A percentile compares a stretch with the other conserved stretches of the same genome.
Evolutionary conservation across 2,797 vertebrate genomes (phyloP).

Genomic region (Nannoperca obscura): DNA sequence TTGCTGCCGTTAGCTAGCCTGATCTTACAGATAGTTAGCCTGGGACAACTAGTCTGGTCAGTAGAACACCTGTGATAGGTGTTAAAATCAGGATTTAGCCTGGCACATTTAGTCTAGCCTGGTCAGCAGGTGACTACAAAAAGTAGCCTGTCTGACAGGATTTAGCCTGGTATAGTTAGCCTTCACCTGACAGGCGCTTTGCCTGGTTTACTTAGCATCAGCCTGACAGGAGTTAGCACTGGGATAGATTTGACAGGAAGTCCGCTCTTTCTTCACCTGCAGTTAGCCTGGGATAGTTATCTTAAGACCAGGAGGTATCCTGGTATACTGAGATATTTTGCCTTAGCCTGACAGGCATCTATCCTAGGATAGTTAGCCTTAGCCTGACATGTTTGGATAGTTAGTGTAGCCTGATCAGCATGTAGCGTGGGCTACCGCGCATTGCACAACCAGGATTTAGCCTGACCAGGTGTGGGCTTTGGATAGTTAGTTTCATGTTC

Average conservation of each 20-base stretch:
- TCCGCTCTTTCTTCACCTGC: not conserved
- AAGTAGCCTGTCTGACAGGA: conserved; percentile 1
- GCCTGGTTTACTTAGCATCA: not conserved
- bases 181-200: not conserved
- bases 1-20: conserved; percentile 26
- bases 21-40: conserved; percentile 33
- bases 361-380: not conserved
- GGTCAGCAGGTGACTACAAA: conserved; percentile 1
- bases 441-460: not conserved
- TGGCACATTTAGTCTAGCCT: conserved; percentile 1
- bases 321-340: not conserved
- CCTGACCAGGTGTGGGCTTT: not conserved
- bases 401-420: not conserved
- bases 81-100: conserved; percentile 11
- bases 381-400: not conserved
- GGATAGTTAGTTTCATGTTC: not conserved
- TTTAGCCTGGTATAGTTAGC: not conserved
- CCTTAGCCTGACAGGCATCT: not conserved
- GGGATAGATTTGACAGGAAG: not conserved
- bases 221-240: not conserved
- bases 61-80: conserved; percentile 15
- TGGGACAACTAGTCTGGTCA: conserved; percentile 42
- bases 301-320: not conserved
- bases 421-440: not conserved
- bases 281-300: not conserved